Conservation (phyloP, 23 tunicate species). For the Clavelina lepadiformis region DNA sequence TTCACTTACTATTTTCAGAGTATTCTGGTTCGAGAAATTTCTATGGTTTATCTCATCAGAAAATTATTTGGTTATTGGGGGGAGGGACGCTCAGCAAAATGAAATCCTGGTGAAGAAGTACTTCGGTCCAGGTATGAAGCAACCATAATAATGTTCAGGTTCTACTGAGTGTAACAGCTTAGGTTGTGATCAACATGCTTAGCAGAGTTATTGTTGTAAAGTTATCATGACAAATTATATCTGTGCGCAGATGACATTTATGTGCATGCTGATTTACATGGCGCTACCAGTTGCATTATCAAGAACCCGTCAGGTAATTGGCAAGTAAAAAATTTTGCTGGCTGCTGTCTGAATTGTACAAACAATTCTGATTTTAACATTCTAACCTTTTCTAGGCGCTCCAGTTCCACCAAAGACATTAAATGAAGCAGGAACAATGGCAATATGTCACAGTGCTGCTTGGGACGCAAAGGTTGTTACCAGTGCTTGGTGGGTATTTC, state of each 20-base stretch:
- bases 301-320: no score
- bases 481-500: conserved; percentile 95
- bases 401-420: conserved; percentile 84
- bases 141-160: no score
- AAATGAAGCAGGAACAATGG: conserved; percentile 96
- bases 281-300: conserved; percentile 93
- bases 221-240: no score
- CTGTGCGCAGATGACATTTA: conserved; percentile 82
- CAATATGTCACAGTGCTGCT: conserved; percentile 97
- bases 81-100: conserved; percentile 97
- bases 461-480: conserved; percentile 99
- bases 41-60: conserved; percentile 93
- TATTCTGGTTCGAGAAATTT: conserved; percentile 96
- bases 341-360: no score
- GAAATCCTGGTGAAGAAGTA: conserved; percentile 87
- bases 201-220: no score
- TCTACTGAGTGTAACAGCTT: no score
- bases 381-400: no score
- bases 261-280: conserved; percentile 97
- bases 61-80: conserved; percentile 89
- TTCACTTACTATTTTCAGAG: no score
- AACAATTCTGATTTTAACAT: no score
- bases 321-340: no score
- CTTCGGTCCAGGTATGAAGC: conserved; percentile 49
- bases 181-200: no score